A percentile compares a stretch with the other conserved stretches of the same genome.
Evolutionary conservation across 1,140 invertebrate species (phyloP).

Genomic region (Bombus impatiens): DNA sequence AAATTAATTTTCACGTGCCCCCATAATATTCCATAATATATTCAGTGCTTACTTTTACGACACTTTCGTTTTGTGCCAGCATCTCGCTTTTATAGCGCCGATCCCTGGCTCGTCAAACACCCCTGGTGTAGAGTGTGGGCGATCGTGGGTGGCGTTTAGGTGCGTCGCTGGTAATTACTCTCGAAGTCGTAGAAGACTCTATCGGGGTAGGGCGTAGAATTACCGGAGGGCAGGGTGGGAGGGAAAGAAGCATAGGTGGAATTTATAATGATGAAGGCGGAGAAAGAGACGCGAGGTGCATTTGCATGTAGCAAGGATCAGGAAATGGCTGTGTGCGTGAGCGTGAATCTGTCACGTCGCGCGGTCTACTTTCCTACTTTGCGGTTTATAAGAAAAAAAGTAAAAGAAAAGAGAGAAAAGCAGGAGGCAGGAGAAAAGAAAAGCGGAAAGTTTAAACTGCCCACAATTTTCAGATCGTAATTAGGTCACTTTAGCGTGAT

Average conservation of each 20-base stretch:
- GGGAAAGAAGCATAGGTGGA: constrained; percentile 56
- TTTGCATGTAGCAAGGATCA: constrained; percentile 51
- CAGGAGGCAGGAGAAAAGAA: background rate
- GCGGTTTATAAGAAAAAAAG: constrained; percentile 29
- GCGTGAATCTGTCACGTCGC: constrained; percentile 57
- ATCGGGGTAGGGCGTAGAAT: constrained; percentile 69
- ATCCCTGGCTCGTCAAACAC: background rate
- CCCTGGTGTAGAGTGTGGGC: constrained; percentile 58
- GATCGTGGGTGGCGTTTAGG: constrained; percentile 75
- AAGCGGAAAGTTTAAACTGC: constrained; percentile 48
- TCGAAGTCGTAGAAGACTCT: constrained; percentile 69
- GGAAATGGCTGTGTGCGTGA: background rate
- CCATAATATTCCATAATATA: background rate
- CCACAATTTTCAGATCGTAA: constrained; percentile 55
- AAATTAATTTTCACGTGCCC: background rate
- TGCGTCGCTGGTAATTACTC: constrained; percentile 73
- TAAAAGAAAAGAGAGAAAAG: background rate
- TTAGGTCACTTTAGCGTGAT: constrained; percentile 38
- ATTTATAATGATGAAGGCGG: constrained; percentile 62
- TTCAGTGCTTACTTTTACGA: constrained; percentile 9
- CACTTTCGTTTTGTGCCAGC: background rate
- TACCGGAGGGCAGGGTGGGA: constrained; percentile 43
- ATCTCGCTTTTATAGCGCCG: background rate
- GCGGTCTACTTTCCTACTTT: constrained; percentile 49
- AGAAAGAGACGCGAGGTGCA: background rate